phyloP scores from a whole-genome alignment of 1,140 invertebrate genomes.

The Leptonema lineaticorne region DNA sequence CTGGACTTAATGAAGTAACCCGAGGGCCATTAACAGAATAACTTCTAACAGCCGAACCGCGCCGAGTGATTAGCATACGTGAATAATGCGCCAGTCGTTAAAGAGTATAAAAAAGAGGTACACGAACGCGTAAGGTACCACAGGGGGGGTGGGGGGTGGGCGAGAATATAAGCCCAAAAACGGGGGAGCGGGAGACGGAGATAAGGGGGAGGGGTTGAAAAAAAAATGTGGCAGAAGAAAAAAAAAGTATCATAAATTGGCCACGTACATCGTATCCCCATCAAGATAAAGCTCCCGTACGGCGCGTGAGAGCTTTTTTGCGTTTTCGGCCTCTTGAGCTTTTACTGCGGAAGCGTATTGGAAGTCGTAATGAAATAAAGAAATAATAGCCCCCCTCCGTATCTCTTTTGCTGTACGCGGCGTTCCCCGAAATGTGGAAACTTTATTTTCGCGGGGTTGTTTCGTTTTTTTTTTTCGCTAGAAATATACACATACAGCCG shows the following conservation, averaged over 20 bases:
- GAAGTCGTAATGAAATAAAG: conserved; percentile 19
- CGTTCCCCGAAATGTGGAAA: neutral
- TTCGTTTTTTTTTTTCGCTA: no score
- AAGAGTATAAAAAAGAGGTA: neutral
- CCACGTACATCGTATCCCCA: neutral
- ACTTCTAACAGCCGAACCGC: conserved; percentile 29
- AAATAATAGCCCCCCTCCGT: conserved; percentile 4
- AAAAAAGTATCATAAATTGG: conserved; percentile 3
- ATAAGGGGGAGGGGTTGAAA: neutral
- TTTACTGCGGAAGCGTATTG: neutral
- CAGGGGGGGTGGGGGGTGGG: no score
- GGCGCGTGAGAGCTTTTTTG: conserved; percentile 3
- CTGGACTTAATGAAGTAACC: conserved; percentile 33
- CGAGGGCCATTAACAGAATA: conserved; percentile 30
- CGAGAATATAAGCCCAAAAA: no score
- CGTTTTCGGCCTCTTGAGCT: neutral
- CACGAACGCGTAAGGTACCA: no score
- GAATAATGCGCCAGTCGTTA: conserved; percentile 25
- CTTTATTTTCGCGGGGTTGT: no score
- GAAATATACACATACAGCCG: neutral
- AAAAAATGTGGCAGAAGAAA: neutral
- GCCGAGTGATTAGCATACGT: conserved; percentile 31
- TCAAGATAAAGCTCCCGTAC: conserved; percentile 1
- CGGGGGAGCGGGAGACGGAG: no score
- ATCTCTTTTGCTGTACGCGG: neutral